Base-by-base conservation (phyloP, 2,888 invertebrate genomes). In the Camptogramma bilineatum region DNA sequence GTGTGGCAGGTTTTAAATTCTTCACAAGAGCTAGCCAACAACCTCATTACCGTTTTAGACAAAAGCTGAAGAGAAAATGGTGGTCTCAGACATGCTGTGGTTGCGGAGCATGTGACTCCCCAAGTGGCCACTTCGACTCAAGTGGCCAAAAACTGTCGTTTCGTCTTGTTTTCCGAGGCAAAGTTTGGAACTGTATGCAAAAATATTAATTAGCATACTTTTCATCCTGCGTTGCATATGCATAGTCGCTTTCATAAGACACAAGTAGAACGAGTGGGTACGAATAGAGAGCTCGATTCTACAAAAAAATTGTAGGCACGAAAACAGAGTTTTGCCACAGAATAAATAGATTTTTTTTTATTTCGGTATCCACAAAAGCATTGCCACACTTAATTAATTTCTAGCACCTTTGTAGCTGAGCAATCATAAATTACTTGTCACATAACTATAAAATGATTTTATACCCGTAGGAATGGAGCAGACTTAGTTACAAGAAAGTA, bases 11-110 rank as follows among this genome's bases (percentile, higher is more conserved):
- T 28, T 28, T 28, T 28, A 7, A 28, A 28, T 28, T 28, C 28
- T 28, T 28, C 28, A 28, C 5, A 28, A 28, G 28, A 28, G 28
- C 28, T 28, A 16, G 16, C 42, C 42, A 42, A 54, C 17, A 46
- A 46, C 17, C 46, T 54, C 21, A 52, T 58, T 31, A 28, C n/a
- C 4, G 24, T 28, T 28, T 8, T 59, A 55, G 97, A 75, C 95
- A 95, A 83, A 39, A 53, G 52, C 28, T 56, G 46, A n/a, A 39
- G 48, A 44, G 5, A 42, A 31, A 62, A 56, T 62, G 34, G 52
- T 44, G 50, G 34, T 50, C 56, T 42, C 52, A 60, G 50, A 31
- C 54, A 60, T 56, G 19, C 55, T 52, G 54, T 42, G 48, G 59
- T 52, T 48, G 42, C 42, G 28, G 51, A 47, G 59, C 61, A 61